These are phyloP conservation scores for Acanthaster planci DNA, from an alignment of 35 echinoderm and acorn worm species.

Conservation along the genomic window DNA sequence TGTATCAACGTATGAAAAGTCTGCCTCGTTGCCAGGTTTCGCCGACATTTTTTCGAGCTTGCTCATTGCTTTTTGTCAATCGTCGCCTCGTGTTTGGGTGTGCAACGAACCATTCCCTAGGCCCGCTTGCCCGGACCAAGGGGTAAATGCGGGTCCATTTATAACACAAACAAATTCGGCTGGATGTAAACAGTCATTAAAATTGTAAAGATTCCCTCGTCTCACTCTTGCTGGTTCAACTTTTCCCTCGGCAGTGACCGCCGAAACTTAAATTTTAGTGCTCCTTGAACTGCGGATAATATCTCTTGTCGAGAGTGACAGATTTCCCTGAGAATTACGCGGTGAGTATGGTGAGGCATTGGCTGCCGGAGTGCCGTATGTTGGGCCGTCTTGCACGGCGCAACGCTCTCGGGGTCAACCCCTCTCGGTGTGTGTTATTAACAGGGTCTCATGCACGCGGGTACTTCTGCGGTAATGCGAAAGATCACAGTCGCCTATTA, in stretches of 20 bases:
- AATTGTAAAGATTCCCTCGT: constrained; percentile 13
- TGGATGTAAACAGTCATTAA: constrained; percentile 30
- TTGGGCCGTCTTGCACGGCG: constrained; percentile 15
- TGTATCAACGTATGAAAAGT: no score
- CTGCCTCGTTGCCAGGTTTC: no score
- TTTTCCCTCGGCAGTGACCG: neutral
- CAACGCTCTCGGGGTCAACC: neutral
- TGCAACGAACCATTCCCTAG: neutral
- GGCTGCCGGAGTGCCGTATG: neutral
- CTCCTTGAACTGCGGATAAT: constrained; percentile 14
- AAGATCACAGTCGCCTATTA: neutral
- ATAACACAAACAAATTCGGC: constrained; percentile 22
- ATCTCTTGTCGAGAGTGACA: constrained; percentile 22
- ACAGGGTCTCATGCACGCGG: neutral
- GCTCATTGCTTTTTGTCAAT: constrained; percentile 14
- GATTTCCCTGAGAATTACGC: neutral
- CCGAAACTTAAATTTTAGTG: neutral
- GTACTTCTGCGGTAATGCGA: neutral
- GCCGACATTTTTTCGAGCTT: no score
- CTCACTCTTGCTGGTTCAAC: neutral
- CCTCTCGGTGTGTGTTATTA: constrained; percentile 16
- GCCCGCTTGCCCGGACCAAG: neutral
- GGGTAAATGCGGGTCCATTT: neutral
- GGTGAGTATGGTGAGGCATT: no score
- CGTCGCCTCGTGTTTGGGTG: constrained; percentile 13